Percentiles rank a stretch among this genome's conserved stretches.
These are phyloP conservation scores for Herminia tarsipennalis DNA, from an alignment of 2,888 invertebrate genomes.

Conservation along the genomic window DNA sequence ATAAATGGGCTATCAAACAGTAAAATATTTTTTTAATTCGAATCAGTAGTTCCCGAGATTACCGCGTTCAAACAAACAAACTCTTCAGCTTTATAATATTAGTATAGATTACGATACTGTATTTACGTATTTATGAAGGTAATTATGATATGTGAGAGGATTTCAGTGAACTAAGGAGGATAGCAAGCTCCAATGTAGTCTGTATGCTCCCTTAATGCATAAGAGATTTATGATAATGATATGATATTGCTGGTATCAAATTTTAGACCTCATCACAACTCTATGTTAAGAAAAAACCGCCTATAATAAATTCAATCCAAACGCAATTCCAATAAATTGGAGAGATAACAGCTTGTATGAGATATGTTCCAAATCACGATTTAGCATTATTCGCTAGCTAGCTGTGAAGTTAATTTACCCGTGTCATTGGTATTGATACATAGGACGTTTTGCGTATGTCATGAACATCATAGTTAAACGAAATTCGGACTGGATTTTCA, in stretches of 20 bases:
- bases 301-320: constrained; percentile 2
- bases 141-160: too few species aligned
- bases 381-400: constrained; percentile 3
- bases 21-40: too few species aligned
- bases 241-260: constrained; percentile 2
- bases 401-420: constrained; percentile 24
- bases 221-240: constrained; percentile 4
- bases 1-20: too few species aligned
- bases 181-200: neutral
- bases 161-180: too few species aligned
- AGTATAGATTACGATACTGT: too few species aligned
- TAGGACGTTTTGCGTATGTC: constrained; percentile 7
- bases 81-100: too few species aligned
- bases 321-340: constrained; percentile 6
- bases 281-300: neutral
- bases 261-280: constrained; percentile 5
- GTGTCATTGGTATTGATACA: constrained; percentile 25
- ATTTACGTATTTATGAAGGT: too few species aligned
- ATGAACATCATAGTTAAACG: constrained; percentile 4
- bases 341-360: constrained; percentile 3
- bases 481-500: constrained; percentile 9
- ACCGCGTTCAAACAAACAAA: too few species aligned
- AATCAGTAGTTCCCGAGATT: too few species aligned
- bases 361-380: constrained; percentile 5
- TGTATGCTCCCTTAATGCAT: neutral